Percentiles rank a stretch among this genome's conserved stretches.
phyloP scores from a whole-genome alignment of 2,888 invertebrate species.

The Nemotelus pantherinus region DNA sequence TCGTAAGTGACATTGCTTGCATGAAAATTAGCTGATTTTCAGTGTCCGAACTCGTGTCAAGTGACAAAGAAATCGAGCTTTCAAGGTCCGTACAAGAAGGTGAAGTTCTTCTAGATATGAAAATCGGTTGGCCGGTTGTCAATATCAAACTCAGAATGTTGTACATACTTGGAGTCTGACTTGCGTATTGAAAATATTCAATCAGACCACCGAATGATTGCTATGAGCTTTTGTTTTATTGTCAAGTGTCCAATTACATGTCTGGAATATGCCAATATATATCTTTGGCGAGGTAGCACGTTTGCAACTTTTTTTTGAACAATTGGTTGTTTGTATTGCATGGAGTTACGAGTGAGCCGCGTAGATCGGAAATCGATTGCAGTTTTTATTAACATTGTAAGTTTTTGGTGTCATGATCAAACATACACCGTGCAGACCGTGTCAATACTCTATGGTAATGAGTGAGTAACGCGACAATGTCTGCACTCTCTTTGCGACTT shows the following conservation, averaged over 20 bases:
- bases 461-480: not conserved
- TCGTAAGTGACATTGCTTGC: not conserved
- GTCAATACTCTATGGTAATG: slow-evolving; percentile 28
- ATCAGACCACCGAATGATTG: not conserved
- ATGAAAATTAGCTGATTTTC: slow-evolving; percentile 23
- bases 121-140: slow-evolving; percentile 3
- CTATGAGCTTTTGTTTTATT: slow-evolving; percentile 18
- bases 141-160: not conserved
- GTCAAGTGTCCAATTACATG: not conserved
- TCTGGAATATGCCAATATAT: no score
- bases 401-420: slow-evolving; percentile 41
- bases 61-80: slow-evolving; percentile 37
- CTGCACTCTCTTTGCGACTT: not conserved
- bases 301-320: not conserved
- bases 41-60: slow-evolving; percentile 15
- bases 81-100: slow-evolving; percentile 41
- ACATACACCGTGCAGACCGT: not conserved
- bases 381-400: slow-evolving; percentile 1
- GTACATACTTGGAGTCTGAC: not conserved
- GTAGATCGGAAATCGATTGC: slow-evolving; percentile 29
- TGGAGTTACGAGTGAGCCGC: slow-evolving; percentile 11
- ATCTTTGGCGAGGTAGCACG: no score
- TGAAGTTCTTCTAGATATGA: slow-evolving; percentile 34
- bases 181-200: not conserved
- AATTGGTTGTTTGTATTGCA: slow-evolving; percentile 20